Conservation (phyloP, 2,797 vertebrate genomes). For the Sparidentex hasta region DNA sequence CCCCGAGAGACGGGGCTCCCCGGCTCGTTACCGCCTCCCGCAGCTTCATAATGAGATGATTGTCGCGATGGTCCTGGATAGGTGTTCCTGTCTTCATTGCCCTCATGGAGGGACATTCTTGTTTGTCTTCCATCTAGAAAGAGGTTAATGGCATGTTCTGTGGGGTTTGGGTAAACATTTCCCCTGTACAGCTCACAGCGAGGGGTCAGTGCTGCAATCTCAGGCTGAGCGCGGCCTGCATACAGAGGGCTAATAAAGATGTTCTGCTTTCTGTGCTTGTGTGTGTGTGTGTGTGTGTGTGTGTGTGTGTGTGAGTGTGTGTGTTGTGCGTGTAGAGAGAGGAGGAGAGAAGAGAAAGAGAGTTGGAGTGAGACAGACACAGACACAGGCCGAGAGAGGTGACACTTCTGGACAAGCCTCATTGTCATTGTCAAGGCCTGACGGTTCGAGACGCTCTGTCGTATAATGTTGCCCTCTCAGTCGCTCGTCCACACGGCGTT, state of each 20-base stretch:
- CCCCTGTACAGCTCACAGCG: constrained; percentile 76
- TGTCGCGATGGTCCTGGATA: constrained; percentile 76
- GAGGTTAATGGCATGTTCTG: constrained; percentile 82
- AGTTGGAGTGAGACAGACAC: constrained; percentile 43
- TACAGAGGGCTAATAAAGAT: constrained; percentile 80
- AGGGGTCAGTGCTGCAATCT: constrained; percentile 82
- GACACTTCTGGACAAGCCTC: constrained; percentile 74
- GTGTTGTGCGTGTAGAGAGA: constrained; percentile 20
- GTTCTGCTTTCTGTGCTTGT: constrained; percentile 48
- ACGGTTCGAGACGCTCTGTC: constrained; percentile 67
- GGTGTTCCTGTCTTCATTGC: constrained; percentile 75
- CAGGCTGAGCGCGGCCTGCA: constrained; percentile 72
- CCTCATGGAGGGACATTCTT: constrained; percentile 70
- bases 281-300: constrained; percentile 27
- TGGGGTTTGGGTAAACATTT: constrained; percentile 82
- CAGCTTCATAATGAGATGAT: constrained; percentile 81
- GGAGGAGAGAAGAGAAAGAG: constrained; percentile 24
- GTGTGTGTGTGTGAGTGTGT: constrained; percentile 23
- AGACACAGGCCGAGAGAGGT: constrained; percentile 58
- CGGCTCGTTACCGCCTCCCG: constrained; percentile 57
- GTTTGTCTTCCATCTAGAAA: constrained; percentile 79
- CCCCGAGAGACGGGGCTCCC: constrained; percentile 63
- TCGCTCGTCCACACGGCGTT: constrained; percentile 43
- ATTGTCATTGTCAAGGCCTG: constrained; percentile 75
- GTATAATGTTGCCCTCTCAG: constrained; percentile 63